Conservation (phyloP, 2,888 invertebrate genomes). For the Eumacrocentrus americanus region DNA sequence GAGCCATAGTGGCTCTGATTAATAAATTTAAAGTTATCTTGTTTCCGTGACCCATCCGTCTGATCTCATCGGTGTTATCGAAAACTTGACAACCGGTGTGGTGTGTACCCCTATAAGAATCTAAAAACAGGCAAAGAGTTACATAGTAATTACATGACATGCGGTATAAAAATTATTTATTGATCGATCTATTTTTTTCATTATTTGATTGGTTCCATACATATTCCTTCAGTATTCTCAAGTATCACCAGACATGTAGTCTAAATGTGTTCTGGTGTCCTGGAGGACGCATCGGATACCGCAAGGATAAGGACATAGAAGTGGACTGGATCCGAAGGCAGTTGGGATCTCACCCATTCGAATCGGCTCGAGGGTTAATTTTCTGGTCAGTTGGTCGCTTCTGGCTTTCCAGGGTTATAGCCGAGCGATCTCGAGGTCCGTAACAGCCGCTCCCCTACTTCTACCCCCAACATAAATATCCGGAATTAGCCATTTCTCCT, state of each 20-base stretch:
- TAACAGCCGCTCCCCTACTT: slow-evolving; percentile 55
- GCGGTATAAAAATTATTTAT: no score
- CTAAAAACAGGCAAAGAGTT: no score
- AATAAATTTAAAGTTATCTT: slow-evolving; percentile 44
- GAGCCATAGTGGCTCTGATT: slow-evolving; percentile 40
- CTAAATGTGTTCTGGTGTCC: neutral
- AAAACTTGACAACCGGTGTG: neutral
- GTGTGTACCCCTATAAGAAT: no score
- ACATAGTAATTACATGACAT: no score
- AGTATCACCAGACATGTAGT: neutral
- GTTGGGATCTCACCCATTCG: slow-evolving; percentile 38
- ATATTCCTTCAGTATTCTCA: no score
- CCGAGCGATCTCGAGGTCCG: slow-evolving; percentile 57
- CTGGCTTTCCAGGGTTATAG: slow-evolving; percentile 61
- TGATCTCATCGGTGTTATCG: neutral
- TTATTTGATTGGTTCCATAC: no score
- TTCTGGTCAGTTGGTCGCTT: slow-evolving; percentile 63
- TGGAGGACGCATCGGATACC: slow-evolving; percentile 1
- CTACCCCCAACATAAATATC: slow-evolving; percentile 62
- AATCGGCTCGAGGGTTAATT: slow-evolving; percentile 62
- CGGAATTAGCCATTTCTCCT: slow-evolving; percentile 63
- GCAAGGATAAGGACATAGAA: slow-evolving; percentile 18
- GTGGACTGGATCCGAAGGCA: slow-evolving; percentile 27
- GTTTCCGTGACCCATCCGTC: slow-evolving; percentile 11
- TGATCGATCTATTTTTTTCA: no score